Evolutionary conservation across 2,888 invertebrate species (phyloP).

Genomic region (Plutella xylostella): DNA sequence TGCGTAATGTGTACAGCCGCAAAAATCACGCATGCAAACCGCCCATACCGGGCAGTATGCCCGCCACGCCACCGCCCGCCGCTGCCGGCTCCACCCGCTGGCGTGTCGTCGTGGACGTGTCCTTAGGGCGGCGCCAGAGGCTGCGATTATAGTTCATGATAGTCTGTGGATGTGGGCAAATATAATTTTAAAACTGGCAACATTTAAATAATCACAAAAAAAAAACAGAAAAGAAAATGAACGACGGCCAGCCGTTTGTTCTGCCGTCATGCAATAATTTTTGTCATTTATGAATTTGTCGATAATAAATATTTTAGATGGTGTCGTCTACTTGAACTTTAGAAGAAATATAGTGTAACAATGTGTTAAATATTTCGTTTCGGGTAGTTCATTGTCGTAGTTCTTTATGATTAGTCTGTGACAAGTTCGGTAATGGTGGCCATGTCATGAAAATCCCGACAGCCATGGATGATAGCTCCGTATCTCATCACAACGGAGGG

Average conservation of each 20-base stretch:
- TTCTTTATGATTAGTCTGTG: constrained; percentile 61
- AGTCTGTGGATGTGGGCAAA: no score
- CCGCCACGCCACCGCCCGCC: no score
- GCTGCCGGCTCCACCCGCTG: no score
- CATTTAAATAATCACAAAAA: constrained; percentile 24
- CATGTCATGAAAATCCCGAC: constrained; percentile 73
- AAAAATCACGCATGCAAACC: no score
- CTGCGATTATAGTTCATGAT: no score
- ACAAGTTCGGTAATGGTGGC: constrained; percentile 71
- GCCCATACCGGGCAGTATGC: no score
- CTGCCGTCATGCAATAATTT: constrained; percentile 69
- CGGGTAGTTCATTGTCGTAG: constrained; percentile 51
- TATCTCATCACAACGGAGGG: constrained; percentile 71
- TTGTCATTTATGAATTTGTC: constrained; percentile 66
- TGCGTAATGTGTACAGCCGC: no score
- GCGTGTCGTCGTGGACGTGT: no score
- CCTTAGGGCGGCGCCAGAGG: no score
- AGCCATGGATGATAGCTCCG: constrained; percentile 72
- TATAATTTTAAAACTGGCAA: constrained; percentile 27
- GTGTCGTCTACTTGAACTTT: constrained; percentile 55
- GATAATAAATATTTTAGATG: constrained; percentile 58
- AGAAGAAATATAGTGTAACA: constrained; percentile 58
- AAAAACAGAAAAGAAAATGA: constrained; percentile 50
- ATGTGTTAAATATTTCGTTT: constrained; percentile 63
- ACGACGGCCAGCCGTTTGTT: constrained; percentile 65